These are phyloP conservation scores for Drosophila gunungcola DNA, from an alignment of 1,140 invertebrate species.

Conservation along the genomic window DNA sequence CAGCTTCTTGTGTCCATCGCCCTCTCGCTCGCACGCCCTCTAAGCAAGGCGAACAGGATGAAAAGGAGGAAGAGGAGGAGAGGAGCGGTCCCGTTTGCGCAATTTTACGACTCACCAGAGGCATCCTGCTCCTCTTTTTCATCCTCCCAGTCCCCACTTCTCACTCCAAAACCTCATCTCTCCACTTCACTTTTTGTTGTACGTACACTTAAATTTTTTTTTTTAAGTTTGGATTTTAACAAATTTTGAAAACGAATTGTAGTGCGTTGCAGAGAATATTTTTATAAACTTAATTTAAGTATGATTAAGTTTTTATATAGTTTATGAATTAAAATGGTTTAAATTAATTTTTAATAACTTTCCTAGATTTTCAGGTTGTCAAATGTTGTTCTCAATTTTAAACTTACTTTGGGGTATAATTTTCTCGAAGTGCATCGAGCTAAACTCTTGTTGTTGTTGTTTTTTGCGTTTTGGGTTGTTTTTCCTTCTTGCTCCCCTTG, in stretches of 20 bases:
- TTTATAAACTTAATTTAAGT: too few species aligned
- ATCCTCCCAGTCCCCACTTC: background rate
- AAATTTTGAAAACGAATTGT: background rate
- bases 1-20: constrained; percentile 12
- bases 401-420: background rate
- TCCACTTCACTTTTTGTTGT: constrained; percentile 50
- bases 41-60: constrained; percentile 30
- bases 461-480: constrained; percentile 26
- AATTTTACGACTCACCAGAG: constrained; percentile 75
- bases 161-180: background rate
- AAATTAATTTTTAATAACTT: too few species aligned
- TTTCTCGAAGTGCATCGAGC: constrained; percentile 1
- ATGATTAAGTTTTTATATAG: too few species aligned
- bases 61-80: background rate
- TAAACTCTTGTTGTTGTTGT: constrained; percentile 39
- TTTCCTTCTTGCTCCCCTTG: background rate
- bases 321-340: too few species aligned
- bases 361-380: too few species aligned
- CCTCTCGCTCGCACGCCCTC: constrained; percentile 16
- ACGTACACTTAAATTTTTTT: constrained; percentile 57
- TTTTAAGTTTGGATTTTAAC: background rate
- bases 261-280: background rate
- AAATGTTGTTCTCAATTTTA: too few species aligned
- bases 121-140: constrained; percentile 31
- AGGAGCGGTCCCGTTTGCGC: constrained; percentile 51